Conservation (phyloP, 2,888 invertebrate genomes). For the Pseudeuparius sepicola region DNA sequence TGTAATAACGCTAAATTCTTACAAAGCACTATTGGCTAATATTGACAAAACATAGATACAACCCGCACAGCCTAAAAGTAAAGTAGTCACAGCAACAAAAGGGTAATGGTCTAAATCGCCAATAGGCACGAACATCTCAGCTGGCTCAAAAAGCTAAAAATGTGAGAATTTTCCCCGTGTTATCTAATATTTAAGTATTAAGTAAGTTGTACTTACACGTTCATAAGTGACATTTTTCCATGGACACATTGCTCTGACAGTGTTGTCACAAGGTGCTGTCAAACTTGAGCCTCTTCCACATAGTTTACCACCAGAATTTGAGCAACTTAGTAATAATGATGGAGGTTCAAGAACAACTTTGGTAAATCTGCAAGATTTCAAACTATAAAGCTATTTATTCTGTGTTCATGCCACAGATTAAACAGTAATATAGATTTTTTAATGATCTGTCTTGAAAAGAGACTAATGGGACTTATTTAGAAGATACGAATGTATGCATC, state of each 20-base stretch:
- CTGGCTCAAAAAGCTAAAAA: slow-evolving; percentile 35
- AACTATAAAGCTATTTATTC: too few relatives aligned
- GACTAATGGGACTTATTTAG: too few relatives aligned
- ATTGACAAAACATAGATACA: slow-evolving; percentile 40
- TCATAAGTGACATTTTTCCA: slow-evolving; percentile 35
- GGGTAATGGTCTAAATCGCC: slow-evolving; percentile 40
- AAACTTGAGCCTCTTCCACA: slow-evolving; percentile 32
- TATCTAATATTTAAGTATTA: too few relatives aligned
- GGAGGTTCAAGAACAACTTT: slow-evolving; percentile 35
- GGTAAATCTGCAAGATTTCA: slow-evolving; percentile 33
- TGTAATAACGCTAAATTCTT: too few relatives aligned
- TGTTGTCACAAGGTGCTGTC: too few relatives aligned
- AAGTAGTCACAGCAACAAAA: slow-evolving; percentile 36
- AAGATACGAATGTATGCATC: too few relatives aligned
- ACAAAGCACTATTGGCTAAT: too few relatives aligned
- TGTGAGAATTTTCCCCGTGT: slow-evolving; percentile 11
- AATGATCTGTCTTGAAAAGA: too few relatives aligned
- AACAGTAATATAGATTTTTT: too few relatives aligned
- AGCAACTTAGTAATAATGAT: slow-evolving; percentile 33
- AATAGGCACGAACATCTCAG: slow-evolving; percentile 38
- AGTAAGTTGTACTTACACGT: slow-evolving; percentile 36
- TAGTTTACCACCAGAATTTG: slow-evolving; percentile 23
- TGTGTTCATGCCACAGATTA: too few relatives aligned
- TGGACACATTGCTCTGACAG: background rate
- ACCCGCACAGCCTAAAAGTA: slow-evolving; percentile 39